These are phyloP conservation scores for Piaya cayana DNA, from an alignment of 2,113 vertebrate genomes.

Conservation along the genomic window DNA sequence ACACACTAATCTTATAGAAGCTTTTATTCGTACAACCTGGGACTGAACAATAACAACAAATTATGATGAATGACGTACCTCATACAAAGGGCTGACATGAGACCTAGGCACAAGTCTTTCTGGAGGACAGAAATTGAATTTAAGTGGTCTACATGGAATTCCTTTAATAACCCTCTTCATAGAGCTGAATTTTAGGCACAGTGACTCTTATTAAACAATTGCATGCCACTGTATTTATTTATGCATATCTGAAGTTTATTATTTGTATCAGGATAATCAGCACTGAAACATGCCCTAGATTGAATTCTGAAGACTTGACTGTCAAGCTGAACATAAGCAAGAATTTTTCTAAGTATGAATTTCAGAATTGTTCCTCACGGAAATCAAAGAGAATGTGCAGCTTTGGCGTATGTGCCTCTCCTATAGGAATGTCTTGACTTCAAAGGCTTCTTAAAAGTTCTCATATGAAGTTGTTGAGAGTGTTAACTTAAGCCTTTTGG, in stretches of 20 bases:
- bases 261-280: neutral
- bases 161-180: neutral
- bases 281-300: neutral
- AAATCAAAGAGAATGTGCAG: neutral
- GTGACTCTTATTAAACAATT: neutral
- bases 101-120: neutral
- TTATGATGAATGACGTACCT: neutral
- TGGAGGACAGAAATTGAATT: neutral
- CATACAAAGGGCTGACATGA: neutral
- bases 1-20: neutral
- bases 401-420: neutral
- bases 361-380: neutral
- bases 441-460: neutral
- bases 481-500: conserved; percentile 3
- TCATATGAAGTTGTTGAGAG: neutral
- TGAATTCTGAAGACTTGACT: neutral
- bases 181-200: neutral
- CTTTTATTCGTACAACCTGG: neutral
- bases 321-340: neutral
- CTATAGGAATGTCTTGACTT: neutral
- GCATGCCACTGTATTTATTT: too few relatives aligned
- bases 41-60: neutral
- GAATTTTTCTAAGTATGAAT: neutral
- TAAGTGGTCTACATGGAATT: neutral
- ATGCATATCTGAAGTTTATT: neutral